phyloP scores from a whole-genome alignment of 2,888 invertebrate genomes.

The Itoplectis maculator region DNA sequence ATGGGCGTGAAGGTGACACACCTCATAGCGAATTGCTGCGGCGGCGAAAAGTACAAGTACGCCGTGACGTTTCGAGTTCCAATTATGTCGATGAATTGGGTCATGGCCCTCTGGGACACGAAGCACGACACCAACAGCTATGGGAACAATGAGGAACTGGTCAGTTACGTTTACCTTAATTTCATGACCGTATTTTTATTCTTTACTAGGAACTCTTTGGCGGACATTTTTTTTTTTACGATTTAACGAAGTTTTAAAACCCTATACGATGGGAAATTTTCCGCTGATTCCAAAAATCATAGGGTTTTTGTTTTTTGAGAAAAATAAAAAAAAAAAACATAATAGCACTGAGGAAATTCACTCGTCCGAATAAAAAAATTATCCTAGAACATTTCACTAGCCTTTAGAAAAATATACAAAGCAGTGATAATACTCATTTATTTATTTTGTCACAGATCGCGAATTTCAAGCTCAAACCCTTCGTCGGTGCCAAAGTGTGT shows the following conservation, averaged over 20 bases:
- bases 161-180: slow-evolving; percentile 82
- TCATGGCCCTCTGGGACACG: slow-evolving; percentile 94
- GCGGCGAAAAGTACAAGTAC: slow-evolving; percentile 97
- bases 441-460: slow-evolving; percentile 75
- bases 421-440: neutral
- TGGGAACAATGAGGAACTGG: slow-evolving; percentile 90
- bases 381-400: no score
- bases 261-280: no score
- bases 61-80: slow-evolving; percentile 96
- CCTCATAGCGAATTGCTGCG: slow-evolving; percentile 95
- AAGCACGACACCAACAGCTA: slow-evolving; percentile 89
- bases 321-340: neutral
- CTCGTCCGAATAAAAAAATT: no score
- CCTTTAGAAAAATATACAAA: no score
- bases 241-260: no score
- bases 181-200: slow-evolving; percentile 23
- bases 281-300: neutral
- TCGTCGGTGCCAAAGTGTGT: slow-evolving; percentile 94
- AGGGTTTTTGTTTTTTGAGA: neutral
- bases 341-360: no score
- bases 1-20: slow-evolving; percentile 96
- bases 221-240: neutral
- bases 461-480: slow-evolving; percentile 92
- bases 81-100: slow-evolving; percentile 95
- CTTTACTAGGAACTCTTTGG: neutral